Conservation (phyloP, 92 coral and sea anemone genomes). For the Epizoanthus ramosus region DNA sequence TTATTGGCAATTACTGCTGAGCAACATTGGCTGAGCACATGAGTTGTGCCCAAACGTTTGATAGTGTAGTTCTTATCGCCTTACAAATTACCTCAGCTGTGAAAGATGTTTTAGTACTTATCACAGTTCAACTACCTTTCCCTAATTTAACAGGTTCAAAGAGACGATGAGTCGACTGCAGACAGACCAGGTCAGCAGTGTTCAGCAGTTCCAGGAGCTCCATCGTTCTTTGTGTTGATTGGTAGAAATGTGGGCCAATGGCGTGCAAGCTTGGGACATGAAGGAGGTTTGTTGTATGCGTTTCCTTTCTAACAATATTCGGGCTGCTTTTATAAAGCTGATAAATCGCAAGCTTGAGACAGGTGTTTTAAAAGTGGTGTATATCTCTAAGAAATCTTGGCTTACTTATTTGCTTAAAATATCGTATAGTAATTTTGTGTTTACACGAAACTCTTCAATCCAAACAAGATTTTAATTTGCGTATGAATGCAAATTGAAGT, state of each 20-base stretch:
- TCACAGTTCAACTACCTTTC: background rate
- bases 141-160: slow-evolving; percentile 59
- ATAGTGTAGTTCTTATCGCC: background rate
- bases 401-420: too few species aligned
- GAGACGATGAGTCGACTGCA: slow-evolving; percentile 69
- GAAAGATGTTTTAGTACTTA: background rate
- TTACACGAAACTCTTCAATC: too few species aligned
- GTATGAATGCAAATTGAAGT: too few species aligned
- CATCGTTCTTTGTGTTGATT: slow-evolving; percentile 81
- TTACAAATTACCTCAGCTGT: too few species aligned
- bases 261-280: slow-evolving; percentile 83
- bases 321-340: too few species aligned
- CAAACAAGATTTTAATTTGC: too few species aligned
- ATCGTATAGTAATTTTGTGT: too few species aligned
- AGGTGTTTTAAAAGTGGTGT: too few species aligned
- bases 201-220: slow-evolving; percentile 71
- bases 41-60: background rate
- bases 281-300: slow-evolving; percentile 60
- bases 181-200: slow-evolving; percentile 82
- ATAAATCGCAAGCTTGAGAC: background rate
- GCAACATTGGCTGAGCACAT: background rate
- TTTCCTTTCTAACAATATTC: background rate
- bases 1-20: background rate
- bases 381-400: too few species aligned
- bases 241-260: slow-evolving; percentile 90